Evolutionary conservation across 1,140 invertebrate genomes (phyloP).

Genomic region (Ceratitis capitata): DNA sequence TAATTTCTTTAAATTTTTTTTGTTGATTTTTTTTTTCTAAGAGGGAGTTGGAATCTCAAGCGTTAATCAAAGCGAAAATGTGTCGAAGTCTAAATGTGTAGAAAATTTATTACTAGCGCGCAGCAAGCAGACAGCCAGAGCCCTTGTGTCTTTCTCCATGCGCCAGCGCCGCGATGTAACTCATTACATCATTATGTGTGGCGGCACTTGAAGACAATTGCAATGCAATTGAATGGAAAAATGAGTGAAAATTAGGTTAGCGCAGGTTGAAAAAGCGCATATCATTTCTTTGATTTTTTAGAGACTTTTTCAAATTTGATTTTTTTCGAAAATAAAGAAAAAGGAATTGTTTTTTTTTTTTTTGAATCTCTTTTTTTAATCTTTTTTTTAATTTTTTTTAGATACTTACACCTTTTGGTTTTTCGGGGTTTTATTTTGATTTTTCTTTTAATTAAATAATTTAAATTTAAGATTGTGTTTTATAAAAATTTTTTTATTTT

Average conservation of each 20-base stretch:
- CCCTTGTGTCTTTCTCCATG: neutral
- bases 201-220: neutral
- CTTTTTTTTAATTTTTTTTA: neutral
- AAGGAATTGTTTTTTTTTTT: neutral
- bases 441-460: no score
- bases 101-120: neutral
- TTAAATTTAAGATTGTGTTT: no score
- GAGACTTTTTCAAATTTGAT: neutral
- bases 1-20: neutral
- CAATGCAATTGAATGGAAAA: constrained; percentile 21
- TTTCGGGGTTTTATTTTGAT: no score
- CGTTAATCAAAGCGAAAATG: constrained; percentile 27
- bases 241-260: constrained; percentile 11
- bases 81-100: constrained; percentile 4
- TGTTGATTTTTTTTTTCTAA: neutral
- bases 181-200: neutral
- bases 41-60: neutral
- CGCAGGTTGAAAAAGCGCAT: neutral
- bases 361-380: neutral
- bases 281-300: neutral
- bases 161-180: neutral
- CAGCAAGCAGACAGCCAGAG: neutral
- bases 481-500: no score
- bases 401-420: neutral
- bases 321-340: neutral